These are phyloP conservation scores for Catonia carolina DNA, from an alignment of 2,888 invertebrate species.

Conservation along the genomic window DNA sequence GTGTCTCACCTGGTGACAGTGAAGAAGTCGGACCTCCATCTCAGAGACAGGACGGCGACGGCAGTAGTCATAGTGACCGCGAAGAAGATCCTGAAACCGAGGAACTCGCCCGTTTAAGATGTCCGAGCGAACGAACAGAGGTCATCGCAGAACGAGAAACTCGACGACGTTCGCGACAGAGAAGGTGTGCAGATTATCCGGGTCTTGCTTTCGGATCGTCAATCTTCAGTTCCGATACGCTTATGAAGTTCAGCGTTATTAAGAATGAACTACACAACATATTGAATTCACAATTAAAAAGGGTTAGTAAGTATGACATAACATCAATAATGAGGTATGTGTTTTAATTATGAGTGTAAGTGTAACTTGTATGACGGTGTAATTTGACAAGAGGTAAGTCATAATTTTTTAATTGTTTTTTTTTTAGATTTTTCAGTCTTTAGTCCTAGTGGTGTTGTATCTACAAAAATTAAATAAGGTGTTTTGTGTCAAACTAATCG, in stretches of 20 bases:
- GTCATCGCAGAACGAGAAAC: constrained; percentile 79
- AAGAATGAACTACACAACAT: constrained; percentile 96
- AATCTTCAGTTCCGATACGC: constrained; percentile 91
- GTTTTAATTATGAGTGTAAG: too few species aligned
- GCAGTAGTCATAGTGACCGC: constrained; percentile 33
- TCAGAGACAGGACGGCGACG: constrained; percentile 34
- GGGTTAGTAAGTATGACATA: constrained; percentile 62
- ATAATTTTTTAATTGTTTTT: too few species aligned
- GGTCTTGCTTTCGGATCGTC: constrained; percentile 86
- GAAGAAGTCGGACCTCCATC: constrained; percentile 13
- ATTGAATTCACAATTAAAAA: constrained; percentile 90
- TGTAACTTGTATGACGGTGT: too few species aligned
- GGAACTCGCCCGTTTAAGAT: constrained; percentile 76
- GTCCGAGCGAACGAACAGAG: constrained; percentile 84
- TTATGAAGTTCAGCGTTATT: constrained; percentile 97
- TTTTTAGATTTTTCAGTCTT: too few species aligned
- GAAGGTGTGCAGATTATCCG: constrained; percentile 86
- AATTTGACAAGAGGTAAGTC: too few species aligned
- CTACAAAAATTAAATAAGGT: too few species aligned
- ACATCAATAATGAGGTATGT: too few species aligned
- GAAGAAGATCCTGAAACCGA: constrained; percentile 67
- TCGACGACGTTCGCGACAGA: constrained; percentile 57
- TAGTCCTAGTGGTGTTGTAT: too few species aligned
- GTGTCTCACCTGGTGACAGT: background rate
- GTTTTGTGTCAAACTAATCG: too few species aligned